Percentiles rank a stretch among this genome's conserved stretches.
Evolutionary conservation across 2,113 vertebrate genomes (phyloP).

Genomic region (Ciconia boyciana): DNA sequence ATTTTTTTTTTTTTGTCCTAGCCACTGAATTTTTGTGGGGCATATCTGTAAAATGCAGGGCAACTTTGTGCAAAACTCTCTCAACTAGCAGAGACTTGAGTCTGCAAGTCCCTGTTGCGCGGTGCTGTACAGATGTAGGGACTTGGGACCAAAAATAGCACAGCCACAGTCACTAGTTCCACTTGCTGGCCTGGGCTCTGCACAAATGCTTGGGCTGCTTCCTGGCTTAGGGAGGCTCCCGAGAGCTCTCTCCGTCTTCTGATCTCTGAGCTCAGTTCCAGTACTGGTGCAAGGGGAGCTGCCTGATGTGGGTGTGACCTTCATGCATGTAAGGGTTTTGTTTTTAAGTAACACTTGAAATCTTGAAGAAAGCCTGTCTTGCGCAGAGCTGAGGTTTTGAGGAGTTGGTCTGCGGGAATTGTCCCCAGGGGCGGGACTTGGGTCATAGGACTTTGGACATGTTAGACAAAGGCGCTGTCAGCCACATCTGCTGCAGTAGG

Average conservation of each 20-base stretch:
- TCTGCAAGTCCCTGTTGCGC: background rate
- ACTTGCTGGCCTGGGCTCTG: background rate
- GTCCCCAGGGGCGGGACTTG: slow-evolving; percentile 14
- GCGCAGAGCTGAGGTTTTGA: background rate
- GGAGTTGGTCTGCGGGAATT: background rate
- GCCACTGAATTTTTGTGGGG: background rate
- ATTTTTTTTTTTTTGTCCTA: background rate
- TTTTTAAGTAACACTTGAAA: background rate
- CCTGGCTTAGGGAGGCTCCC: slow-evolving; percentile 5
- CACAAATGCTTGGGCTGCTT: background rate
- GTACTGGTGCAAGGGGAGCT: background rate
- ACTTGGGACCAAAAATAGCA: background rate
- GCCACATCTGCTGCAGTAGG: slow-evolving; percentile 59
- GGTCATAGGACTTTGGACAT: slow-evolving; percentile 12
- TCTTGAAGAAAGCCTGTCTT: background rate
- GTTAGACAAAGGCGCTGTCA: slow-evolving; percentile 58
- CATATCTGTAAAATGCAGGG: background rate
- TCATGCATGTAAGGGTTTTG: background rate
- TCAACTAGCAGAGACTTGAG: background rate
- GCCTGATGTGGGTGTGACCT: background rate
- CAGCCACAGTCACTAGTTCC: background rate
- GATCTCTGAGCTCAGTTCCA: background rate
- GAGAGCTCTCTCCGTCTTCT: background rate
- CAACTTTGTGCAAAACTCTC: background rate
- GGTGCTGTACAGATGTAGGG: background rate